Percentiles rank a stretch among this genome's conserved stretches.
Conservation (phyloP, 2,888 invertebrate genomes). For the Noctua pronuba region DNA sequence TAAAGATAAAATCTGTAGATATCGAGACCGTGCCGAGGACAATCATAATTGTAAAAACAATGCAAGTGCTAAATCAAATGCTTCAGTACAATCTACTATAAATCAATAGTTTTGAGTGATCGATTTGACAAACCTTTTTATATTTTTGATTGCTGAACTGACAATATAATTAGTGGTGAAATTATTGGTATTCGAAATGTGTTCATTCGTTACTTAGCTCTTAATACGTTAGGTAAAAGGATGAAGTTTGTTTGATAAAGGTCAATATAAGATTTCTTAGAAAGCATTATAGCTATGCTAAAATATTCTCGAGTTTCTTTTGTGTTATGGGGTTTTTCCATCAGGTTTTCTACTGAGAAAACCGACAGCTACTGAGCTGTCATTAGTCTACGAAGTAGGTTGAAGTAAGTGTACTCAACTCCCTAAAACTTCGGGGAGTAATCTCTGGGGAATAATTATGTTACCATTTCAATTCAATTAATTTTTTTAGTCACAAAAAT, state of each 20-base stretch:
- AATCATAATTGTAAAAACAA: conserved; percentile 19
- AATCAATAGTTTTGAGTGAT: not conserved
- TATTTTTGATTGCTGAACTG: not conserved
- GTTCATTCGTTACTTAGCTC: not conserved
- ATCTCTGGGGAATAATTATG: not conserved
- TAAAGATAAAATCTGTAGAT: conserved; percentile 37
- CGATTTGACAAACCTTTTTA: not conserved
- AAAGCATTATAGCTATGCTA: not conserved
- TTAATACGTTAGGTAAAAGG: no score
- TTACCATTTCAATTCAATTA: no score
- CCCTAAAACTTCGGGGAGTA: not conserved
- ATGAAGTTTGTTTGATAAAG: not conserved
- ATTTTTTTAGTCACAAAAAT: no score
- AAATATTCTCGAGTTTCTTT: not conserved
- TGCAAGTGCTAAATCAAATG: not conserved
- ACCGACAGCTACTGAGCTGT: not conserved
- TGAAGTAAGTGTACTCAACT: not conserved
- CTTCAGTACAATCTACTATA: not conserved
- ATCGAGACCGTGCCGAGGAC: conserved; percentile 1
- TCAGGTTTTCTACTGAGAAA: not conserved
- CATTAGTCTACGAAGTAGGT: not conserved
- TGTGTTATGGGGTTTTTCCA: not conserved
- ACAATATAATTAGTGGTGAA: not conserved
- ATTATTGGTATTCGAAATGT: not conserved
- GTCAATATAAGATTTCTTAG: not conserved